phyloP scores from a whole-genome alignment of 2,797 vertebrate species.

The Hapalemur alaotrensis region DNA sequence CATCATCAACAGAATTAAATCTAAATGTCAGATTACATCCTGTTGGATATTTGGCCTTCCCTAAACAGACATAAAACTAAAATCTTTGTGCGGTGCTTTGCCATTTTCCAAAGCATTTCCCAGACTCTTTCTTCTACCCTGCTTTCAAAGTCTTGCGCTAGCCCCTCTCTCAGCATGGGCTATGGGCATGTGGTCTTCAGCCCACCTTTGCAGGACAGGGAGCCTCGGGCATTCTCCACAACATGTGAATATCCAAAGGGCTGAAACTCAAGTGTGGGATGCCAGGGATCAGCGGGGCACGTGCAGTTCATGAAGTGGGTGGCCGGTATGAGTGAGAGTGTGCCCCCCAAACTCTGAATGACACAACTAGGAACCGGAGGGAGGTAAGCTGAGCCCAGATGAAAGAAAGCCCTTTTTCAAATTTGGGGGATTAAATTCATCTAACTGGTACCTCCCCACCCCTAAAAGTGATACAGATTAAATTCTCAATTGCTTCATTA shows the following conservation, averaged over 20 bases:
- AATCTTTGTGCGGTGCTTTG: neutral
- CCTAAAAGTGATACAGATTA: neutral
- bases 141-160: neutral
- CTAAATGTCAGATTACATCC: constrained; percentile 51
- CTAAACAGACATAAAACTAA: constrained; percentile 40
- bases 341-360: neutral
- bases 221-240: neutral
- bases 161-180: neutral
- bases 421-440: neutral
- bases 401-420: neutral
- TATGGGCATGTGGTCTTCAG: neutral
- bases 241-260: neutral
- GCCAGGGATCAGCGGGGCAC: neutral
- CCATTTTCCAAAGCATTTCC: constrained; percentile 50
- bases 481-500: neutral
- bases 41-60: constrained; percentile 25
- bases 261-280: neutral
- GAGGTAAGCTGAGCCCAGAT: neutral
- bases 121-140: neutral
- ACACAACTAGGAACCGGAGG: neutral
- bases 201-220: neutral
- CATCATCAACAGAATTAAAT: constrained; percentile 37
- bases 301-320: neutral
- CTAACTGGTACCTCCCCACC: neutral
- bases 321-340: neutral